These are phyloP conservation scores for Candidula unifasciata DNA, from an alignment of 2,888 invertebrate species.

Conservation along the genomic window DNA sequence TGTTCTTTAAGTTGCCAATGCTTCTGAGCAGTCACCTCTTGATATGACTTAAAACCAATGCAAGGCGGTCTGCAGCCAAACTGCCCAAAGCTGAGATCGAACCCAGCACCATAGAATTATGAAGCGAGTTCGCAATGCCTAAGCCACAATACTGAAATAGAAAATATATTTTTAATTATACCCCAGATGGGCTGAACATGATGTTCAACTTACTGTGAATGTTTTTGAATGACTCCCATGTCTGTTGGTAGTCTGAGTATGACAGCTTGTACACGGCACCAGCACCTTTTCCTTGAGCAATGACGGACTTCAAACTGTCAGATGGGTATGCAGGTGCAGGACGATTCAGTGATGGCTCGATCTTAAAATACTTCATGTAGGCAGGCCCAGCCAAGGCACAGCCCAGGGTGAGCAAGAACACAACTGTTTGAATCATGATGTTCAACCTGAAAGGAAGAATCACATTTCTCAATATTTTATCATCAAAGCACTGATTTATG, in stretches of 20 bases:
- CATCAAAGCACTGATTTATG: too few species aligned
- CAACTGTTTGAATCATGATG: slow-evolving; percentile 23
- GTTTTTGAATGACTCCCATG: slow-evolving; percentile 36
- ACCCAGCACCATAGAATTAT: too few species aligned
- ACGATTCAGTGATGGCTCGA: slow-evolving; percentile 20
- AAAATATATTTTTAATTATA: too few species aligned
- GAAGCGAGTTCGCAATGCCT: too few species aligned
- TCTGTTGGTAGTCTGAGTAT: slow-evolving; percentile 38
- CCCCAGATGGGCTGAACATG: too few species aligned
- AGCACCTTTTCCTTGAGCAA: neutral
- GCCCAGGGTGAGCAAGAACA: slow-evolving; percentile 22
- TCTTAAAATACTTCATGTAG: slow-evolving; percentile 47
- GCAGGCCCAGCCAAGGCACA: slow-evolving; percentile 46
- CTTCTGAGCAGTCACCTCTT: too few species aligned
- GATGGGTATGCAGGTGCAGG: slow-evolving; percentile 31
- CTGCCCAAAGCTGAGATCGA: too few species aligned
- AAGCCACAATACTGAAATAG: too few species aligned
- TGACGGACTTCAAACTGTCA: neutral
- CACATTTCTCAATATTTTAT: too few species aligned
- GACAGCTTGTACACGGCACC: slow-evolving; percentile 42
- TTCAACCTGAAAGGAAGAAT: neutral
- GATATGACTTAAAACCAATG: too few species aligned
- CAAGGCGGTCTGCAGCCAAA: too few species aligned
- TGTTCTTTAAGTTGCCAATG: too few species aligned
- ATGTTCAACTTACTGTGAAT: slow-evolving; percentile 40